A percentile compares a stretch with the other conserved stretches of the same genome.
Conservation (phyloP, 2,888 invertebrate genomes). For the Cryptophagus acutangulus region DNA sequence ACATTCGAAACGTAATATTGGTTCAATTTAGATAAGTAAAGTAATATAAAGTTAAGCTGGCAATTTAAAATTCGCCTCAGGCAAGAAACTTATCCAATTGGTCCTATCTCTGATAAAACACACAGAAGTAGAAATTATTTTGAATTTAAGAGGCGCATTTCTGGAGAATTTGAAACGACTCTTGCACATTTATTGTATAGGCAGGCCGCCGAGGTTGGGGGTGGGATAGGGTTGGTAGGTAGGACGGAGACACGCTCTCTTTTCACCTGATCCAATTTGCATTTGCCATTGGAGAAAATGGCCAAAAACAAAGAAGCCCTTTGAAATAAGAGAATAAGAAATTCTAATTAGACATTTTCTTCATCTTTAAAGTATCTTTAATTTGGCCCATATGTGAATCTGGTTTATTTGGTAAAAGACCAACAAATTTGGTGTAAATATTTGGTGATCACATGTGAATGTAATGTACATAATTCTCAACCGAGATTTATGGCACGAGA, state of each 20-base stretch:
- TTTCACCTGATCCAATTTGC: no score
- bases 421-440: no score
- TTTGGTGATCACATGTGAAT: no score
- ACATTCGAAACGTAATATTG: conserved; percentile 44
- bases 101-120: conserved; percentile 47
- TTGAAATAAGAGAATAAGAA: conserved; percentile 21
- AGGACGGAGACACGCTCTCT: no score
- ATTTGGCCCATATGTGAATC: no score
- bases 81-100: conserved; percentile 48
- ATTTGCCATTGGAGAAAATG: not conserved
- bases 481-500: no score
- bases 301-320: not conserved
- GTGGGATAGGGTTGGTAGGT: no score
- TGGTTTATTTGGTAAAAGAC: no score
- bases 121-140: conserved; percentile 45
- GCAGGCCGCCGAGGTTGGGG: not conserved
- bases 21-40: conserved; percentile 49
- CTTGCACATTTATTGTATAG: conserved; percentile 20
- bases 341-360: no score
- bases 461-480: no score
- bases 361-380: no score
- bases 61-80: conserved; percentile 49
- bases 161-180: conserved; percentile 31
- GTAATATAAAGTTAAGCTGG: conserved; percentile 48
- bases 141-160: conserved; percentile 39